Percentiles rank a stretch among this genome's conserved stretches.
Evolutionary conservation across 2,113 vertebrate species (phyloP).

Genomic region (Trogon melanurus): DNA sequence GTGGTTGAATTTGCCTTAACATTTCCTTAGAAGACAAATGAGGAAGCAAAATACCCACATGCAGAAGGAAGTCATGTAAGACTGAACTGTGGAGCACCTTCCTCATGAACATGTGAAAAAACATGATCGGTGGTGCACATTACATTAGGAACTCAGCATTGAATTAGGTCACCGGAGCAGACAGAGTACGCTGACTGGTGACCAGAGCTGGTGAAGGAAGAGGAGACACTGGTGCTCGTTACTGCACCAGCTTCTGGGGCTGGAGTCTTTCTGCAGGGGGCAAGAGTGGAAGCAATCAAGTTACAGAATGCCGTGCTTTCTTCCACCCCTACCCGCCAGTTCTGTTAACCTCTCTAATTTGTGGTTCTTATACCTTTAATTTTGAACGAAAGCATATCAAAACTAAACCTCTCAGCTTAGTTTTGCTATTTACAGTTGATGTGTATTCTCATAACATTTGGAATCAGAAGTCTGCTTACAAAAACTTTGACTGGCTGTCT

Average conservation of each 20-base stretch:
- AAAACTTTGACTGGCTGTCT: background rate
- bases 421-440: background rate
- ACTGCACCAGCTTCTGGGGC: background rate
- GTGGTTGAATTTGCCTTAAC: background rate
- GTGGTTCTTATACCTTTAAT: background rate
- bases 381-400: background rate
- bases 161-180: background rate
- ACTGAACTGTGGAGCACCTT: background rate
- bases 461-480: background rate
- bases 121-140: background rate
- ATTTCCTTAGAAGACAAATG: background rate
- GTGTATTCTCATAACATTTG: background rate
- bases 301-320: background rate
- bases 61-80: background rate
- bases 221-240: background rate
- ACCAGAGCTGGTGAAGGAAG: background rate
- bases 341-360: accelerated
- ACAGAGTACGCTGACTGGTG: background rate
- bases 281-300: background rate
- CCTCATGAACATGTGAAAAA: background rate
- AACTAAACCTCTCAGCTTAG: background rate
- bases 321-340: background rate
- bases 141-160: background rate
- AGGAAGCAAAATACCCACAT: background rate
- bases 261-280: background rate